Conservation (phyloP, 2,113 vertebrate species). For the Trematocara variabile region DNA sequence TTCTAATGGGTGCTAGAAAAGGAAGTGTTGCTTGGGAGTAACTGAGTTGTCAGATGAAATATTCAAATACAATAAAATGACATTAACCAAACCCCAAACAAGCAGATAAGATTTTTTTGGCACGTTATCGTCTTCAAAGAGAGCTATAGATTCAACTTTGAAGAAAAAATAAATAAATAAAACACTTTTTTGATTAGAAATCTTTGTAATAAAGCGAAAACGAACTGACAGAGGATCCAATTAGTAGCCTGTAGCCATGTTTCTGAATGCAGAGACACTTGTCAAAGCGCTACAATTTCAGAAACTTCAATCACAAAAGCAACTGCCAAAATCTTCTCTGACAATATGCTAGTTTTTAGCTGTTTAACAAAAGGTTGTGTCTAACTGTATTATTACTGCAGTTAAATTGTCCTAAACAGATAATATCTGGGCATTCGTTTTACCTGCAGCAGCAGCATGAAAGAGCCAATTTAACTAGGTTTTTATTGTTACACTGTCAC, state of each 20-base stretch:
- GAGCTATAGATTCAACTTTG: background rate
- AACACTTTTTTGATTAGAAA: background rate
- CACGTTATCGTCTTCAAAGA: background rate
- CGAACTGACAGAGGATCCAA: background rate
- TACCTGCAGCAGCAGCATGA: background rate
- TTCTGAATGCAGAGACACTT: background rate
- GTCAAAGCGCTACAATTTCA: background rate
- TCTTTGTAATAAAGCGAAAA: background rate
- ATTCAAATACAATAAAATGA: background rate
- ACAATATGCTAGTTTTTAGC: background rate
- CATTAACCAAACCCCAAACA: background rate
- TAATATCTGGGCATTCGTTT: background rate
- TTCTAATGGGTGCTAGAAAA: background rate
- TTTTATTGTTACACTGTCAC: background rate
- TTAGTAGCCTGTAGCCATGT: background rate
- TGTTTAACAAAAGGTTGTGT: background rate
- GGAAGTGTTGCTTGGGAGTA: background rate
- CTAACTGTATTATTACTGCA: background rate
- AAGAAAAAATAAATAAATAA: background rate
- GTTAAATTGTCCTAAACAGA: background rate
- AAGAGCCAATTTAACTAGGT: background rate
- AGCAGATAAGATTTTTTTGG: background rate
- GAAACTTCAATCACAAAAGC: background rate
- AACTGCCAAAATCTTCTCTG: background rate
- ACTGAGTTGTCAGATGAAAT: background rate